phyloP scores from a whole-genome alignment of 2,113 vertebrate species.

The Rafetus swinhoei region DNA sequence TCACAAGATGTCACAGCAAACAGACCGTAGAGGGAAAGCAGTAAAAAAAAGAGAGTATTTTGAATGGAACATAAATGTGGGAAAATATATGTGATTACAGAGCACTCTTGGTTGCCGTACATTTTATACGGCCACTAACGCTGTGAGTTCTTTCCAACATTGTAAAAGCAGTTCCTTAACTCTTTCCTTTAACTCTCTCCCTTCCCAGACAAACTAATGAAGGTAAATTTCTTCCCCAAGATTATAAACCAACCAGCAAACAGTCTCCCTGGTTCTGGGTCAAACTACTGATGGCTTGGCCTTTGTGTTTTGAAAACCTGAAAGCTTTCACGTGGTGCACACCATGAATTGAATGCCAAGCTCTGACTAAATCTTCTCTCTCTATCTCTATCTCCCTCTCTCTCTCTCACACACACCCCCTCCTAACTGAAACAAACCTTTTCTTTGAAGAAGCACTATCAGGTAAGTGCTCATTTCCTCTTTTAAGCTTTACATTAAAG shows the following conservation, averaged over 20 bases:
- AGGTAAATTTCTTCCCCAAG: neutral
- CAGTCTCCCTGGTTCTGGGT: conserved; percentile 43
- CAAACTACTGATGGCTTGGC: neutral
- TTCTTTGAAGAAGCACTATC: conserved; percentile 70
- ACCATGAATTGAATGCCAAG: conserved; percentile 59
- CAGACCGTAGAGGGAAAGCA: neutral
- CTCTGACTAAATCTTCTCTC: conserved; percentile 37
- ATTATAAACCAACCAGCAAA: conserved; percentile 46
- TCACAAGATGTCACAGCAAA: neutral
- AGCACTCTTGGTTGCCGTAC: neutral
- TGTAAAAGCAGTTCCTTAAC: neutral
- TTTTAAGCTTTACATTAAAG: conserved; percentile 65
- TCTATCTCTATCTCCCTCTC: too few species aligned
- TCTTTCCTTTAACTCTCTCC: neutral
- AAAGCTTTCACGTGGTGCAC: conserved; percentile 50
- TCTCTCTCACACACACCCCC: too few species aligned
- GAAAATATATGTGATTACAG: neutral
- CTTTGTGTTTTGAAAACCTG: conserved; percentile 48
- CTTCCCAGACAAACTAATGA: neutral
- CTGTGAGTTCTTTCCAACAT: neutral
- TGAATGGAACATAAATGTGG: neutral
- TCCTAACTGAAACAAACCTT: conserved; percentile 65
- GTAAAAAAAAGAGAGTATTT: neutral
- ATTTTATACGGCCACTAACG: neutral
- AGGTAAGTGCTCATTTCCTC: conserved; percentile 69